A percentile compares a stretch with the other conserved stretches of the same genome.
phyloP scores from a whole-genome alignment of 2,797 vertebrate species.

The Pachyuromys duprasi region DNA sequence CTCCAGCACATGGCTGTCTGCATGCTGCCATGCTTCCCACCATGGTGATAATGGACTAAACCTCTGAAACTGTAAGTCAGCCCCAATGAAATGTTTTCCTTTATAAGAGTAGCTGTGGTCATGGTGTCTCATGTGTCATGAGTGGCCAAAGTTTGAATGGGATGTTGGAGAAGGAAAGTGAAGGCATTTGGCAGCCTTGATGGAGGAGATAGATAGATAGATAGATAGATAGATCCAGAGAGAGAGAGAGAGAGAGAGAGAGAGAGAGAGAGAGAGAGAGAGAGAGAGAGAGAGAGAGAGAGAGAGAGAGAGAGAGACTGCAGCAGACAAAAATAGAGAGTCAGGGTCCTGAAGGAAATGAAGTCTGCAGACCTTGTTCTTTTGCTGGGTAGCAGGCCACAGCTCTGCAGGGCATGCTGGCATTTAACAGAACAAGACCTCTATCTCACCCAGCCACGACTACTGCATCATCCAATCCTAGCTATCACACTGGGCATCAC shows the following conservation, averaged over 20 bases:
- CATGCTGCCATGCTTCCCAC: not conserved
- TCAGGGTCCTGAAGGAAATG: not conserved
- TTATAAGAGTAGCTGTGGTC: not conserved
- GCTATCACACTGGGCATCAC: not conserved
- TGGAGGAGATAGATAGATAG: fast-evolving
- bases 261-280: fast-evolving
- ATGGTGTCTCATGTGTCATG: not conserved
- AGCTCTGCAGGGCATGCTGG: not conserved
- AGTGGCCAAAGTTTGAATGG: not conserved
- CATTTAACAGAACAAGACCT: not conserved
- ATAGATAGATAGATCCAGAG: too few species aligned
- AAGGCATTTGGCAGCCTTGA: not conserved
- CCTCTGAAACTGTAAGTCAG: not conserved
- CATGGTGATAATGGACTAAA: not conserved
- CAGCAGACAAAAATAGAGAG: not conserved
- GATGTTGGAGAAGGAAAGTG: not conserved
- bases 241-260: too few species aligned
- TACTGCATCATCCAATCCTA: not conserved
- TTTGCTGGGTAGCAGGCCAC: not conserved
- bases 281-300: too few species aligned
- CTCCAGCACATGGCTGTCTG: not conserved
- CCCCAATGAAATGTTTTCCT: not conserved
- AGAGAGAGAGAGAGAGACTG: too few species aligned
- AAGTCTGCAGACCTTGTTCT: not conserved
- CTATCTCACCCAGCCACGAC: not conserved